Conservation (phyloP, 2,888 invertebrate genomes). For the Xanthorhoe designata region DNA sequence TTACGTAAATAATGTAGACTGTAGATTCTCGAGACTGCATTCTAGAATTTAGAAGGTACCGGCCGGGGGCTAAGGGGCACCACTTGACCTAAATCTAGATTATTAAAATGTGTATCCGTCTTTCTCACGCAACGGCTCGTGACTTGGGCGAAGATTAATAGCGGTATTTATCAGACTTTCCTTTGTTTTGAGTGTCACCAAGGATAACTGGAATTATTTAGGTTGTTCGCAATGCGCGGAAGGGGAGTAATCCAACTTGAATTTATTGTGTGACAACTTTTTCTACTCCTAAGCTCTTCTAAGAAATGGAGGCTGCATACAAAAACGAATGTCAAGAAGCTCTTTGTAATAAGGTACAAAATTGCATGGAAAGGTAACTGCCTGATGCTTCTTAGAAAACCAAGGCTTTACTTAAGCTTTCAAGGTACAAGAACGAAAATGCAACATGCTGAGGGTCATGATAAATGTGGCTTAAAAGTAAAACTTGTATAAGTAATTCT, state of each 20-base stretch:
- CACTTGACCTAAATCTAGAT: constrained; percentile 58
- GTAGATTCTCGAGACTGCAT: background rate
- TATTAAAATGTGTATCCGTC: constrained; percentile 60
- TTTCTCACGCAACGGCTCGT: constrained; percentile 58
- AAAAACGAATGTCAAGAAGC: background rate
- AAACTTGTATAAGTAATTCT: background rate
- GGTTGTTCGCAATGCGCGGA: constrained; percentile 71
- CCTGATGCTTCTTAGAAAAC: background rate
- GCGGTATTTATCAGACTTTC: constrained; percentile 79
- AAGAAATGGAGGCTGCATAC: background rate
- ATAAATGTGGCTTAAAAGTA: background rate
- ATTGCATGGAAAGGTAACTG: background rate
- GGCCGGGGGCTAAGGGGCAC: background rate
- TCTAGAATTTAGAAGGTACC: background rate
- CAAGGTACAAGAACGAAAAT: background rate
- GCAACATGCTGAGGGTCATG: background rate
- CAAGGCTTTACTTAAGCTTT: background rate
- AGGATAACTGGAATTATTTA: constrained; percentile 75
- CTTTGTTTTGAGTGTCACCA: constrained; percentile 79
- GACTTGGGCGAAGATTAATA: constrained; percentile 71
- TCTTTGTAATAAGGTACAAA: background rate
- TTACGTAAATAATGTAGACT: too few relatives aligned
- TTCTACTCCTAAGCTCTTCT: background rate
- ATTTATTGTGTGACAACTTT: constrained; percentile 55
- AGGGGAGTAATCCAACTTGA: constrained; percentile 74